These are phyloP conservation scores for Sebastes aleutianus DNA, from an alignment of 2,797 vertebrate species.

Conservation along the genomic window DNA sequence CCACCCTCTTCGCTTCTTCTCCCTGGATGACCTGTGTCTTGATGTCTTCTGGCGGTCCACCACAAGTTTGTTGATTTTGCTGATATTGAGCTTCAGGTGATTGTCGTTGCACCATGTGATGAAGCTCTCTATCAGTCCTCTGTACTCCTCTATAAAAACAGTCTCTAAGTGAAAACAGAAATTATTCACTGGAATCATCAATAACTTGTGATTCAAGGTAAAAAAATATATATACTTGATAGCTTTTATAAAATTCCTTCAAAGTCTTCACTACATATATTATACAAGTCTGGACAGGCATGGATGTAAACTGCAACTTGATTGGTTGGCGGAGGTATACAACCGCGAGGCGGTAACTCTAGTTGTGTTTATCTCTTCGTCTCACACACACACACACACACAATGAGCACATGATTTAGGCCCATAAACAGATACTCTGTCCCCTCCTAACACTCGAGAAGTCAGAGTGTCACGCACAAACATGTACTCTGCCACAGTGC, in stretches of 20 bases:
- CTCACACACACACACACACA: constrained; percentile 16
- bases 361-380: background rate
- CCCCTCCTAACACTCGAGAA: constrained; percentile 28
- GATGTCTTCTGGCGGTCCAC: background rate
- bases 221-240: background rate
- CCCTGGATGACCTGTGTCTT: background rate
- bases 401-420: constrained; percentile 51
- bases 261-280: background rate
- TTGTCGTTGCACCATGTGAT: background rate
- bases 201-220: background rate
- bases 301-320: background rate
- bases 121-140: background rate
- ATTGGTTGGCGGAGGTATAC: background rate
- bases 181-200: background rate
- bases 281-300: background rate
- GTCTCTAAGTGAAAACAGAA: background rate
- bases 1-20: background rate
- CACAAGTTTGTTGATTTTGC: background rate
- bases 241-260: background rate
- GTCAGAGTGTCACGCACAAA: constrained; percentile 41
- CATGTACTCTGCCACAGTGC: constrained; percentile 32
- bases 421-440: constrained; percentile 44
- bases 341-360: background rate
- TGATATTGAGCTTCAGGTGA: constrained; percentile 5
- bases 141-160: background rate